These are phyloP conservation scores for Osmerus eperlanus DNA, from an alignment of 2,113 vertebrate genomes.

Conservation along the genomic window DNA sequence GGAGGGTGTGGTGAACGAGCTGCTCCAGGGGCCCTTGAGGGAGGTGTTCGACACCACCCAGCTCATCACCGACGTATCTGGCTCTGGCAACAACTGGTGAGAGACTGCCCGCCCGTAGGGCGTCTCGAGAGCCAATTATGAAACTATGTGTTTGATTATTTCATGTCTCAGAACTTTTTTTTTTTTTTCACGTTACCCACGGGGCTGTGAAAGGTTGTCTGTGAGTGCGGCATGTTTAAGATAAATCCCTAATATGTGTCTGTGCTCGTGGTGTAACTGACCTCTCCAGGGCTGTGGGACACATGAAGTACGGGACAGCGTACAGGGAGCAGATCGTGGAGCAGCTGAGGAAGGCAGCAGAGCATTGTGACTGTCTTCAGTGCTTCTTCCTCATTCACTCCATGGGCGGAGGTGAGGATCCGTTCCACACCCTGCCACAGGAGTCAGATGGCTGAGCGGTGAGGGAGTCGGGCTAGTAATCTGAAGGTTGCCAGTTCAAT, in stretches of 20 bases:
- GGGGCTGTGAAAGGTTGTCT: too few relatives aligned
- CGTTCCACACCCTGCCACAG: background rate
- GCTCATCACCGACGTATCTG: conserved; percentile 94
- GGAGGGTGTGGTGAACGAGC: conserved; percentile 93
- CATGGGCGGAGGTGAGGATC: conserved; percentile 91
- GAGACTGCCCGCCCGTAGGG: conserved; percentile 31
- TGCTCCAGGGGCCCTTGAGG: conserved; percentile 88
- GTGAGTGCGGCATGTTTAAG: background rate
- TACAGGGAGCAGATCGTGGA: conserved; percentile 87
- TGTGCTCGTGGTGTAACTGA: too few relatives aligned
- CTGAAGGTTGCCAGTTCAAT: too few relatives aligned
- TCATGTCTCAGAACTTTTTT: background rate
- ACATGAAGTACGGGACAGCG: conserved; percentile 83
- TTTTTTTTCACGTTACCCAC: background rate
- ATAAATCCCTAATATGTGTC: background rate
- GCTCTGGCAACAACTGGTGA: conserved; percentile 99
- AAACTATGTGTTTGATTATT: too few relatives aligned
- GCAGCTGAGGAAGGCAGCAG: conserved; percentile 83
- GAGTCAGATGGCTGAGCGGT: too few relatives aligned
- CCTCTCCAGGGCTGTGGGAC: conserved; percentile 85
- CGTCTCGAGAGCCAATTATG: background rate
- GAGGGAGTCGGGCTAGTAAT: too few relatives aligned
- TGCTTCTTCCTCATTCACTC: conserved; percentile 96
- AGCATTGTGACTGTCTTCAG: conserved; percentile 93
- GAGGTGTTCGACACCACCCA: conserved; percentile 92